phyloP scores from a whole-genome alignment of 2,113 vertebrate species.

The Ameiurus melas region DNA sequence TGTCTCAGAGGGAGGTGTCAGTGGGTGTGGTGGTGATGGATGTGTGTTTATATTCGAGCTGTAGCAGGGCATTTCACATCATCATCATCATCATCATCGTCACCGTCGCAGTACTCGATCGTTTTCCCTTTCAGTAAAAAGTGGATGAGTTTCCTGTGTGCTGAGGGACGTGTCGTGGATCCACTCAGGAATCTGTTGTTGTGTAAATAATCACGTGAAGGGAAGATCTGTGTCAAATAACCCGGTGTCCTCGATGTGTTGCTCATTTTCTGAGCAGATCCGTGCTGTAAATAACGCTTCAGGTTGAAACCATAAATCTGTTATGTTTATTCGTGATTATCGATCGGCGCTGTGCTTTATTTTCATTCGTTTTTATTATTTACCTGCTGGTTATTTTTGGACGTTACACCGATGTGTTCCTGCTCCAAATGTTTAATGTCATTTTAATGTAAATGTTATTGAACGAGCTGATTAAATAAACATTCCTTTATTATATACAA shows the following conservation, averaged over 20 bases:
- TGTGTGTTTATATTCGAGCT: neutral
- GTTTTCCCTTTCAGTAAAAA: neutral
- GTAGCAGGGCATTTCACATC: neutral
- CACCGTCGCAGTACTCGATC: neutral
- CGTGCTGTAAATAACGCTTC: neutral
- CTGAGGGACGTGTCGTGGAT: neutral
- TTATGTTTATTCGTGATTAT: conserved; percentile 36
- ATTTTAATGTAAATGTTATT: conserved; percentile 58
- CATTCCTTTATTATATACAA: conserved; percentile 63
- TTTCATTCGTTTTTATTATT: conserved; percentile 45
- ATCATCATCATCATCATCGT: neutral
- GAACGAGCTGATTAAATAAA: conserved; percentile 61
- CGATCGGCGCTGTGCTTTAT: conserved; percentile 51
- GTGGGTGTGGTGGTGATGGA: neutral
- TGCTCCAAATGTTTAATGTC: conserved; percentile 58
- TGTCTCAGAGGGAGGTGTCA: neutral
- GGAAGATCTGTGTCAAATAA: neutral
- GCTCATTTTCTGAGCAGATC: neutral
- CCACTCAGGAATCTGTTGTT: conserved; percentile 10
- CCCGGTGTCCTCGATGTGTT: too few relatives aligned
- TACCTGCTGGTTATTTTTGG: conserved; percentile 44
- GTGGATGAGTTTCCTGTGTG: neutral
- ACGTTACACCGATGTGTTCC: conserved; percentile 63
- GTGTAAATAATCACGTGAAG: neutral
- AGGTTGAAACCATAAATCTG: neutral